Percentiles rank a stretch among this genome's conserved stretches.
Conservation (phyloP, 2,113 vertebrate genomes). For the Muntiacus muntjak region DNA sequence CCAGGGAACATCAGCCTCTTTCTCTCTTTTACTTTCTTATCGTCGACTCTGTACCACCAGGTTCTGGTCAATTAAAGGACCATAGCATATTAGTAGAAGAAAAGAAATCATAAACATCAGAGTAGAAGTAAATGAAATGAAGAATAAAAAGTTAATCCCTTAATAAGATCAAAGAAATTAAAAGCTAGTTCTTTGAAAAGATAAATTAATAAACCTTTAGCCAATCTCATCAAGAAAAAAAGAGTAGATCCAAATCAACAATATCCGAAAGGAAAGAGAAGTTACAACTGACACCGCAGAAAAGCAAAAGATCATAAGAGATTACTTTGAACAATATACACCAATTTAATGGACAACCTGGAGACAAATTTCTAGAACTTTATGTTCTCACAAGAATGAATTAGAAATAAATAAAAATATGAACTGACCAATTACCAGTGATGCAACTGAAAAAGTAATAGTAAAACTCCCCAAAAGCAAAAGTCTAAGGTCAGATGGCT, state of each 20-base stretch:
- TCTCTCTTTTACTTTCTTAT: too few species aligned
- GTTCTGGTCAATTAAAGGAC: too few species aligned
- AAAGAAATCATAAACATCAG: background rate
- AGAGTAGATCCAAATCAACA: background rate
- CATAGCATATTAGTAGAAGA: background rate
- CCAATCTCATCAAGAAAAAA: background rate
- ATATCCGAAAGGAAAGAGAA: background rate
- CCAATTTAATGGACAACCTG: background rate
- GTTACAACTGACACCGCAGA: background rate
- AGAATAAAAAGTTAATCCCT: background rate
- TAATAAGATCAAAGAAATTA: background rate
- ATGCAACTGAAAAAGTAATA: background rate
- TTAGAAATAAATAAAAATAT: background rate
- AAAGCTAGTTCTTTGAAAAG: background rate
- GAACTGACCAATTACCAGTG: background rate
- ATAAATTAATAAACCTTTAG: background rate
- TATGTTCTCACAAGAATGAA: background rate
- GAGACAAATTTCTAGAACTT: background rate
- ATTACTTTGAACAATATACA: background rate
- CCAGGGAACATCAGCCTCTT: too few species aligned
- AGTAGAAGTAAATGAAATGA: background rate
- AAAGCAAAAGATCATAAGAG: background rate
- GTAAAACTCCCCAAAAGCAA: background rate
- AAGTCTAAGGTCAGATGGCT: background rate
- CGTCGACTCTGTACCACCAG: too few species aligned